A percentile compares a stretch with the other conserved stretches of the same genome.
Conservation (phyloP, 2,888 invertebrate species). For the Dioctria rufipes region DNA sequence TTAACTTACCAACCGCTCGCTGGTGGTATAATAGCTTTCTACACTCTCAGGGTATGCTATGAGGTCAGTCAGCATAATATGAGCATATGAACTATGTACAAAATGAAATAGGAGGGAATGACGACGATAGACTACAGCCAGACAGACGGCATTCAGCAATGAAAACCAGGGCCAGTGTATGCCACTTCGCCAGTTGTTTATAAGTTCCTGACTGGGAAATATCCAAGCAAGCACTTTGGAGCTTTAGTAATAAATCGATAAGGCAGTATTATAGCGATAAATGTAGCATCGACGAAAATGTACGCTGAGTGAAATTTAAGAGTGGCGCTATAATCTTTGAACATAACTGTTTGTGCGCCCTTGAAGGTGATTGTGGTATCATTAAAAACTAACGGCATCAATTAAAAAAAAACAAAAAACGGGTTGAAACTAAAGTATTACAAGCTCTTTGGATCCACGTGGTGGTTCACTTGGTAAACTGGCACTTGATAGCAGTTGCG, state of each 20-base stretch:
- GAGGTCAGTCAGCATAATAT: background rate
- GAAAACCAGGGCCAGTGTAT: conserved; percentile 8
- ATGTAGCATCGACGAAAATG: background rate
- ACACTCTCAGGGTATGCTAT: too few species aligned
- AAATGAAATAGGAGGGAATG: conserved; percentile 4
- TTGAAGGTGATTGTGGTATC: too few species aligned
- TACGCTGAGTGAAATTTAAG: background rate
- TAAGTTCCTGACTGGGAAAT: conserved; percentile 3
- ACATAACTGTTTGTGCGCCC: conserved; percentile 13
- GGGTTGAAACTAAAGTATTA: background rate
- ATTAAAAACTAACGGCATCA: background rate
- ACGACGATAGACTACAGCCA: conserved; percentile 33
- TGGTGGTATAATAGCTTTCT: too few species aligned
- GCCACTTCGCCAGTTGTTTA: conserved; percentile 43
- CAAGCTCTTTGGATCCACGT: background rate
- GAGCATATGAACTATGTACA: background rate
- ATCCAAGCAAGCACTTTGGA: background rate
- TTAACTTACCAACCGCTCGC: too few species aligned
- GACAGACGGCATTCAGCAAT: conserved; percentile 34
- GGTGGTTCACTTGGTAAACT: conserved; percentile 19
- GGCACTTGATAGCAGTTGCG: background rate
- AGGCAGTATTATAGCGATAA: background rate
- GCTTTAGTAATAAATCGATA: conserved; percentile 17
- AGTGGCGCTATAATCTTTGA: background rate
- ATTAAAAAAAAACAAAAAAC: background rate